Evolutionary conservation across 2,113 vertebrate species (phyloP).

Genomic region (Poeciliopsis occidentalis): DNA sequence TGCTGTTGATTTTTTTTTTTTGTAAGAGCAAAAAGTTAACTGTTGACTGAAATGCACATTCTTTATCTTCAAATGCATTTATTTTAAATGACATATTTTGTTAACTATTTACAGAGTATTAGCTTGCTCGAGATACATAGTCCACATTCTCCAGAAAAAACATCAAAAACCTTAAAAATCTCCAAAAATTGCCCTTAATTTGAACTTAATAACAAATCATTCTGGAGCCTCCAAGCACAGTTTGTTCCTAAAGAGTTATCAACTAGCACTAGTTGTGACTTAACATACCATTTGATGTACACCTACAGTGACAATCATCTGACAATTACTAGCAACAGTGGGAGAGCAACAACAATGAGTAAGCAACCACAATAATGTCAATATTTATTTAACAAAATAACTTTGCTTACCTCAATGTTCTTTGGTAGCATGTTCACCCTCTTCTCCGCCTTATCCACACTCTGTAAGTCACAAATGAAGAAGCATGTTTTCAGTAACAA

Average conservation of each 20-base stretch:
- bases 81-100: neutral
- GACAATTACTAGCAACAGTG: conserved; percentile 32
- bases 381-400: neutral
- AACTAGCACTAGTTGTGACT: conserved; percentile 1
- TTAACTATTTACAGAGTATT: neutral
- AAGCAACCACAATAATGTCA: conserved; percentile 53
- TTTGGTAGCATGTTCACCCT: conserved; percentile 47
- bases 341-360: conserved; percentile 52
- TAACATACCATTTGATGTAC: conserved; percentile 40
- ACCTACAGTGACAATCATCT: conserved; percentile 44
- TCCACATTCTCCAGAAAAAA: neutral
- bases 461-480: conserved; percentile 44
- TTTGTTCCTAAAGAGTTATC: neutral
- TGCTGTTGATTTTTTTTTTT: neutral
- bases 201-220: neutral
- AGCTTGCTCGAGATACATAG: neutral
- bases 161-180: neutral
- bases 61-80: neutral
- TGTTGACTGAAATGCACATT: neutral
- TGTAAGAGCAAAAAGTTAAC: neutral
- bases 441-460: neutral
- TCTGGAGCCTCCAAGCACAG: neutral
- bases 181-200: neutral
- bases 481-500: neutral
- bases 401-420: conserved; percentile 54